phyloP scores from a whole-genome alignment of 2,888 invertebrate genomes.

The Amphipyra berbera region DNA sequence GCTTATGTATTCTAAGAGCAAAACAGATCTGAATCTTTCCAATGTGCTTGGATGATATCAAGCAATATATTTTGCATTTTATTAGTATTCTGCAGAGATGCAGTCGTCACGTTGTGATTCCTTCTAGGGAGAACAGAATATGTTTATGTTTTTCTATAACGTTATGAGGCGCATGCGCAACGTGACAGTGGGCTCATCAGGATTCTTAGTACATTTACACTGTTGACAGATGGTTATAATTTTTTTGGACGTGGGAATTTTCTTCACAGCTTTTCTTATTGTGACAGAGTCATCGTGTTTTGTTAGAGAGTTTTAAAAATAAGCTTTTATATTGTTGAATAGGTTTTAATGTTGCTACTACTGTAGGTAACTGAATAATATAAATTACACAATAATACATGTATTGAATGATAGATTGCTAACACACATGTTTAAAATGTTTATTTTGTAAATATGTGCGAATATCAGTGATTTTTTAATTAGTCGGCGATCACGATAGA shows the following conservation, averaged over 20 bases:
- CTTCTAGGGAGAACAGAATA: slow-evolving; percentile 42
- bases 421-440: too few relatives aligned
- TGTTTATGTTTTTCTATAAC: slow-evolving; percentile 18
- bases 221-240: slow-evolving; percentile 24
- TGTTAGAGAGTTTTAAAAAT: not conserved
- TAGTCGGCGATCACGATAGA: too few relatives aligned
- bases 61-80: slow-evolving; percentile 37
- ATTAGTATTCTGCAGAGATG: slow-evolving; percentile 44
- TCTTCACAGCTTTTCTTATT: slow-evolving; percentile 20
- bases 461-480: too few relatives aligned
- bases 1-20: slow-evolving; percentile 23
- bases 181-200: slow-evolving; percentile 27
- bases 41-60: slow-evolving; percentile 28
- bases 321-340: too few relatives aligned
- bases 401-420: too few relatives aligned
- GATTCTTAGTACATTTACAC: slow-evolving; percentile 29
- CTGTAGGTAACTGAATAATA: too few relatives aligned
- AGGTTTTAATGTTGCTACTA: too few relatives aligned
- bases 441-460: too few relatives aligned
- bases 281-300: not conserved
- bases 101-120: slow-evolving; percentile 32
- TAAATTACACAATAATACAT: too few relatives aligned
- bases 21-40: slow-evolving; percentile 35
- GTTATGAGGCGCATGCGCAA: slow-evolving; percentile 22
- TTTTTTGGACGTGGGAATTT: slow-evolving; percentile 18